phyloP scores from a whole-genome alignment of 2,797 vertebrate genomes.

The Aselliscus stoliczkanus region DNA sequence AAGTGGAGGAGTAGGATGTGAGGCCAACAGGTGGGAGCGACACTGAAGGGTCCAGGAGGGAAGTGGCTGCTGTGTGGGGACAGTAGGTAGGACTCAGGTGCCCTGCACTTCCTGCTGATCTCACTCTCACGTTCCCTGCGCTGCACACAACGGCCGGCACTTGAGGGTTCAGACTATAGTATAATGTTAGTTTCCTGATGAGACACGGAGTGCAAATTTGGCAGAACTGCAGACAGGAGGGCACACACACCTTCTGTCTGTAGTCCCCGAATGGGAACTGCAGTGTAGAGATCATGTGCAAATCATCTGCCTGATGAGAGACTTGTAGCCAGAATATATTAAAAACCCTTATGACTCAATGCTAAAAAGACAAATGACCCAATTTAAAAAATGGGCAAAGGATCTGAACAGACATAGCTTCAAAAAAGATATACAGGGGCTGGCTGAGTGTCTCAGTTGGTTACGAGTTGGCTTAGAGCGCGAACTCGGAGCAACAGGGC shows the following conservation, averaged over 20 bases:
- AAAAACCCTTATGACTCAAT: no score
- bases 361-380: neutral
- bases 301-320: no score
- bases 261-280: neutral
- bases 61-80: neutral
- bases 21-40: neutral
- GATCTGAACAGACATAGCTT: neutral
- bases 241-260: accelerated
- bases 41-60: neutral
- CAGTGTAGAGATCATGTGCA: neutral
- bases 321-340: neutral
- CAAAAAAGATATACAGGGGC: neutral
- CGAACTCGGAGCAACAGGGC: no score
- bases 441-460: no score
- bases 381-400: neutral
- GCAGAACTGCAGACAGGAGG: neutral
- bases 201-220: neutral
- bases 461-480: no score
- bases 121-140: neutral
- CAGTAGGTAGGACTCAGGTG: neutral
- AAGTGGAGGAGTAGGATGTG: neutral
- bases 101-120: neutral
- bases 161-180: neutral
- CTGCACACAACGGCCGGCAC: accelerated
- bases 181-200: neutral